These are phyloP conservation scores for Oryzaephilus surinamensis DNA, from an alignment of 1,140 invertebrate species.

Conservation along the genomic window DNA sequence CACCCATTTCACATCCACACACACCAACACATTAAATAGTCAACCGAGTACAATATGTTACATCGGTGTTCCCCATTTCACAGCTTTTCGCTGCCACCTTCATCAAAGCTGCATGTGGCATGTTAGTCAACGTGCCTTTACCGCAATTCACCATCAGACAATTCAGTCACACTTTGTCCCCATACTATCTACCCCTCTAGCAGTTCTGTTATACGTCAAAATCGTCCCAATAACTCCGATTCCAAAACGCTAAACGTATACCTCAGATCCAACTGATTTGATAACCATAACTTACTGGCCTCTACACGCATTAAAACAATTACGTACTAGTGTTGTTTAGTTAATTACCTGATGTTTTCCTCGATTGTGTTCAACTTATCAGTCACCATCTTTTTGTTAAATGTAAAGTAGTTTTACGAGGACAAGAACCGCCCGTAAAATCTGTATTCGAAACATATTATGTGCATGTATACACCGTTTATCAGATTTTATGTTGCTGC, in stretches of 20 bases:
- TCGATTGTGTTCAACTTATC: conserved; percentile 23
- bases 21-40: conserved; percentile 12
- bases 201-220: too few species aligned
- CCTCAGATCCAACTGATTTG: not conserved
- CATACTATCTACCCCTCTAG: not conserved
- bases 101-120: conserved; percentile 11
- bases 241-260: not conserved
- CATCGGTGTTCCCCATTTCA: conserved; percentile 11
- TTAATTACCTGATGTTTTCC: conserved; percentile 25
- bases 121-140: conserved; percentile 15
- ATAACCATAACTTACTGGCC: not conserved
- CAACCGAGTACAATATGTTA: conserved; percentile 15
- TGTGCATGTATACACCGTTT: conserved; percentile 15
- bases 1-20: too few species aligned
- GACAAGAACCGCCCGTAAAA: too few species aligned
- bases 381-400: conserved; percentile 20
- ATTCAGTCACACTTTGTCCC: not conserved
- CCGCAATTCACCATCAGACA: conserved; percentile 7
- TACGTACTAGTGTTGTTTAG: conserved; percentile 21
- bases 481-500: too few species aligned
- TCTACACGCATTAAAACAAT: conserved; percentile 26
- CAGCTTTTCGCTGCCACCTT: conserved; percentile 6
- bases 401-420: conserved; percentile 14
- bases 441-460: too few species aligned
- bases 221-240: too few species aligned